Evolutionary conservation across 1,140 invertebrate genomes (phyloP).

Genomic region (Elysia chlorotica): DNA sequence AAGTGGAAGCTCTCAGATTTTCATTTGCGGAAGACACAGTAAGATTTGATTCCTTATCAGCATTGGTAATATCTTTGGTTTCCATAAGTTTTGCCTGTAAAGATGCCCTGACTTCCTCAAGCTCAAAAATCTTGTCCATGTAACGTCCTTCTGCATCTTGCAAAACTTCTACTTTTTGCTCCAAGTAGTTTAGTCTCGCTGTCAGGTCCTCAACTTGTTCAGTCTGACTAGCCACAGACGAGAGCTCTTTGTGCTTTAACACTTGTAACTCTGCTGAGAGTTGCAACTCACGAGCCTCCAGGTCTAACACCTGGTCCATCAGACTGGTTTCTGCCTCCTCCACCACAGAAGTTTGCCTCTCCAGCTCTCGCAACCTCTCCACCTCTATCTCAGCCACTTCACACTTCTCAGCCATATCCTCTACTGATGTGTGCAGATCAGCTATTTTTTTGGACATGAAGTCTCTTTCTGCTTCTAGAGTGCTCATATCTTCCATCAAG

Average conservation of each 20-base stretch:
- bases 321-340: conserved; percentile 50
- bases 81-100: conserved; percentile 11
- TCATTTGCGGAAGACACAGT: background rate
- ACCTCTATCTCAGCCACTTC: conserved; percentile 10
- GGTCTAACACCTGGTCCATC: conserved; percentile 55
- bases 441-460: background rate
- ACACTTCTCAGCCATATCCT: conserved; percentile 12
- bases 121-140: conserved; percentile 30
- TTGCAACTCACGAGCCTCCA: conserved; percentile 44
- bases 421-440: background rate
- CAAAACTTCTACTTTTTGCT: conserved; percentile 24
- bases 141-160: conserved; percentile 30
- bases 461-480: conserved; percentile 13
- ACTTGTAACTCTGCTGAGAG: background rate
- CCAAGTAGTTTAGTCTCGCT: conserved; percentile 5
- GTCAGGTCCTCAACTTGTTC: background rate
- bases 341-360: conserved; percentile 21
- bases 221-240: background rate
- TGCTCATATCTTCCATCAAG: conserved; percentile 8
- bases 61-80: too few relatives aligned
- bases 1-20: background rate
- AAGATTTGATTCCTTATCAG: too few relatives aligned
- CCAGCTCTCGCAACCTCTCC: conserved; percentile 37
- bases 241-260: conserved; percentile 1
- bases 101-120: conserved; percentile 24